phyloP scores from a whole-genome alignment of 2,797 vertebrate species.

The Bradypodion pumilum region DNA sequence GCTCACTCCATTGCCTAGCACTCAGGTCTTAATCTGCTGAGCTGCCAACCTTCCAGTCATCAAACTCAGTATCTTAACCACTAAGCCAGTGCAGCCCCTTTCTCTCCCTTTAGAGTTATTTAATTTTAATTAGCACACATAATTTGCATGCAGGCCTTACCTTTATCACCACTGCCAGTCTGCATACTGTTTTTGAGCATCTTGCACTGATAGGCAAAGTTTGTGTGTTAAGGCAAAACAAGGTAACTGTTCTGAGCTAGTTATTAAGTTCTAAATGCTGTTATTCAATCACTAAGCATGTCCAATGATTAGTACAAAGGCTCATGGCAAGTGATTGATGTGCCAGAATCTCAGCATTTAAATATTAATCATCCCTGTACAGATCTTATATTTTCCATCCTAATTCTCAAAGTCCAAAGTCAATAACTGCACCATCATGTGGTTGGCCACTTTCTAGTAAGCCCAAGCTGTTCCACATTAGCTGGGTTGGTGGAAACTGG shows the following conservation, averaged over 20 bases:
- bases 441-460: too few species aligned
- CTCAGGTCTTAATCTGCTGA: too few species aligned
- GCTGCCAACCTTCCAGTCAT: too few species aligned
- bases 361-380: conserved; percentile 39
- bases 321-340: conserved; percentile 16
- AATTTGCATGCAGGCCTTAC: conserved; percentile 50
- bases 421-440: conserved; percentile 1
- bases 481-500: too few species aligned
- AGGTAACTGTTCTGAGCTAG: conserved; percentile 50
- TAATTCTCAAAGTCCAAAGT: background rate
- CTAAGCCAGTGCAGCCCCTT: too few species aligned
- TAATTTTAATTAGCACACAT: background rate
- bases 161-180: conserved; percentile 43
- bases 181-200: conserved; percentile 30
- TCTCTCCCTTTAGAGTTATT: background rate
- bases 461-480: background rate
- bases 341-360: conserved; percentile 43
- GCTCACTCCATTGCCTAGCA: too few species aligned
- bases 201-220: conserved; percentile 14
- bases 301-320: conserved; percentile 68
- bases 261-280: conserved; percentile 63
- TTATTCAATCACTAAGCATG: conserved; percentile 54
- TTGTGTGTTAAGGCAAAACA: conserved; percentile 23
- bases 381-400: conserved; percentile 34
- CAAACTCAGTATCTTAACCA: too few species aligned